A percentile compares a stretch with the other conserved stretches of the same genome.
These are phyloP conservation scores for Fringilla coelebs DNA, from an alignment of 2,797 vertebrate genomes.

Conservation along the genomic window DNA sequence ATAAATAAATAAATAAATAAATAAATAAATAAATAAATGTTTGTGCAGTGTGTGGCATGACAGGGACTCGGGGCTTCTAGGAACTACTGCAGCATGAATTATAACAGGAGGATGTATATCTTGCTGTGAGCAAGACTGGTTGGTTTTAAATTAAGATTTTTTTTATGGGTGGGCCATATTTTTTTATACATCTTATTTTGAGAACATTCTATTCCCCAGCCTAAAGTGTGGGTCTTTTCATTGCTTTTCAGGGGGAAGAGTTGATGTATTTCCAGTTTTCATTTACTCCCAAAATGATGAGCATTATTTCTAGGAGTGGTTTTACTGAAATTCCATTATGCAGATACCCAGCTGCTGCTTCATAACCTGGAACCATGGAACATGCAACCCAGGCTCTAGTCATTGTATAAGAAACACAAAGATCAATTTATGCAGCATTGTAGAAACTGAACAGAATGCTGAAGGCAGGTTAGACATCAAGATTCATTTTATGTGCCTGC, in stretches of 20 bases:
- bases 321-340: neutral
- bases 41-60: neutral
- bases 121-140: neutral
- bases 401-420: neutral
- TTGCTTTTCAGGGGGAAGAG: neutral
- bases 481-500: neutral
- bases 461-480: neutral
- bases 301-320: neutral
- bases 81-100: neutral
- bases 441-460: neutral
- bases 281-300: neutral
- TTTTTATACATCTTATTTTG: neutral
- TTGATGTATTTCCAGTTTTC: neutral
- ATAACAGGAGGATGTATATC: neutral
- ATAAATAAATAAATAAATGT: neutral
- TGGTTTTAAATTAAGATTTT: neutral
- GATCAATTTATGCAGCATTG: neutral
- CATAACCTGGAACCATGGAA: neutral
- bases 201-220: neutral
- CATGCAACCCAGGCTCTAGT: neutral
- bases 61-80: neutral
- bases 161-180: neutral
- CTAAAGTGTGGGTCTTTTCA: neutral
- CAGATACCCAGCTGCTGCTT: neutral
- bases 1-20: neutral